phyloP scores from a whole-genome alignment of 2,888 invertebrate species.

The Mythimna impura region DNA sequence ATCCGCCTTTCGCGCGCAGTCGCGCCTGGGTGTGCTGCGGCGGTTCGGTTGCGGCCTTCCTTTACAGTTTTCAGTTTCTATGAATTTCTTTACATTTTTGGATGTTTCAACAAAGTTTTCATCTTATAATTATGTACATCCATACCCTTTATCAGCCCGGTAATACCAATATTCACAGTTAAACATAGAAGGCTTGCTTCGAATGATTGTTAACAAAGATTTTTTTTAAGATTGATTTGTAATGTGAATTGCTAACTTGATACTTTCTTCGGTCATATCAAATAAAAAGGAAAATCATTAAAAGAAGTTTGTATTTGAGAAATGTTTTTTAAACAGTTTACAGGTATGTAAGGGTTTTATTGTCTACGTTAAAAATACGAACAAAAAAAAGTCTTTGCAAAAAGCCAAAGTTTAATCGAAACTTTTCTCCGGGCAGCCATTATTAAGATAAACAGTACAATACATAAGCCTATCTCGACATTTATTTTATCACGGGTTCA shows the following conservation, averaged over 20 bases:
- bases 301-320: neutral
- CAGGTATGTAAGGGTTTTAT: constrained; percentile 45
- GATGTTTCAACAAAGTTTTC: neutral
- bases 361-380: constrained; percentile 63
- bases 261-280: neutral
- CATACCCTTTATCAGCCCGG: neutral
- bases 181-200: neutral
- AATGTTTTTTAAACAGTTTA: neutral
- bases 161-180: neutral
- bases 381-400: constrained; percentile 71
- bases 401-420: constrained; percentile 86
- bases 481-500: constrained; percentile 91
- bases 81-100: constrained; percentile 1
- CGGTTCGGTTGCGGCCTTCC: constrained; percentile 18
- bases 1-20: constrained; percentile 82
- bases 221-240: neutral
- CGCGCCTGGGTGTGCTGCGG: constrained; percentile 57
- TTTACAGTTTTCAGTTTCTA: constrained; percentile 37
- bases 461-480: constrained; percentile 91
- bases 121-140: neutral
- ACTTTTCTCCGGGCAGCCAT: constrained; percentile 89
- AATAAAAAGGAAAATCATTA: too few relatives aligned
- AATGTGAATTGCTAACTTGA: neutral
- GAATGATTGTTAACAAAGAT: neutral
- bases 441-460: constrained; percentile 91